Evolutionary conservation across 2,797 vertebrate species (phyloP).

Genomic region (Bradypodion pumilum): DNA sequence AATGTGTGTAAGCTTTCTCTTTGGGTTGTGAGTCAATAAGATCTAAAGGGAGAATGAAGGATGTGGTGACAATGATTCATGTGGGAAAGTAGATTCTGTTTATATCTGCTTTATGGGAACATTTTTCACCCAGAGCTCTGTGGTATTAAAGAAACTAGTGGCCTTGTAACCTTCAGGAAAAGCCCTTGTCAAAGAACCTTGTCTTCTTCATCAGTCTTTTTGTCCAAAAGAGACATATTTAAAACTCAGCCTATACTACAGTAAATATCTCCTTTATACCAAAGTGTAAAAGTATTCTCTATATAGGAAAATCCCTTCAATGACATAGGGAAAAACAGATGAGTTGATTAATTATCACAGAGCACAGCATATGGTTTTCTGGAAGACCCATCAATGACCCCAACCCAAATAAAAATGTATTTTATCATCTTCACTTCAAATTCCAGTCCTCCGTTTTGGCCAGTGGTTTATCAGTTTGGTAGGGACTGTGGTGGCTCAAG

Average conservation of each 20-base stretch:
- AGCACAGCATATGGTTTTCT: no score
- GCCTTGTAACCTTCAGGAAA: background rate
- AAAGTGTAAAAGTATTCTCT: no score
- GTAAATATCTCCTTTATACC: background rate
- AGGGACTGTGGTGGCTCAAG: no score
- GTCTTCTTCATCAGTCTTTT: background rate
- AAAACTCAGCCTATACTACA: background rate
- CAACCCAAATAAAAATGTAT: no score
- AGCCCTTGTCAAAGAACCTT: background rate
- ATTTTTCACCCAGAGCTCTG: background rate
- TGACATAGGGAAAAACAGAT: no score
- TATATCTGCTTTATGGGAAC: background rate
- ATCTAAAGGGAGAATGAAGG: background rate
- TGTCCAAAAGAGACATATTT: background rate
- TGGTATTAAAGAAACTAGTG: constrained; percentile 10
- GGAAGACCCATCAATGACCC: no score
- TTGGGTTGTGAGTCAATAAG: background rate
- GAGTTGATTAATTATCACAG: no score
- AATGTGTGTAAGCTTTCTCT: background rate
- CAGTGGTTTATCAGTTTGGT: no score
- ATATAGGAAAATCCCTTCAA: no score
- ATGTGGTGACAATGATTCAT: background rate
- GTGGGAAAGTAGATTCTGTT: background rate
- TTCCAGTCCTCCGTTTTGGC: no score
- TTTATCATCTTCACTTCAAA: no score